Conservation (phyloP, 1,140 invertebrate genomes). For the Drosophila subpulchrella region DNA sequence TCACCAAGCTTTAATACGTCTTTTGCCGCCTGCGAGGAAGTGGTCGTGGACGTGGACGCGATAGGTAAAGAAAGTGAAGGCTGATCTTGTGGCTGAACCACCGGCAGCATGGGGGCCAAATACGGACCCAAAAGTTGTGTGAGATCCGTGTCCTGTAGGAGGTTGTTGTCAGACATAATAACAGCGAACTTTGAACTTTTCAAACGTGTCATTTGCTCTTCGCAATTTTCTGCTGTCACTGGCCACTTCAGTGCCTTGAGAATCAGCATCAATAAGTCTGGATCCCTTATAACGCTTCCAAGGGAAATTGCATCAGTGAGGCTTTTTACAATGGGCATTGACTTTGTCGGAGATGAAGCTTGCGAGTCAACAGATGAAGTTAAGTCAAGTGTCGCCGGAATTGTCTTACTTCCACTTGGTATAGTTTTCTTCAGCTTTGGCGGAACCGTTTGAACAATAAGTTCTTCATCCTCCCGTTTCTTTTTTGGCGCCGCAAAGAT, state of each 20-base stretch:
- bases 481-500: slow-evolving; percentile 80
- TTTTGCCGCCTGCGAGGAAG: slow-evolving; percentile 18
- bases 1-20: slow-evolving; percentile 49
- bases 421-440: slow-evolving; percentile 33
- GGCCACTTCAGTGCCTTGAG: slow-evolving; percentile 82
- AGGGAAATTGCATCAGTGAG: slow-evolving; percentile 72
- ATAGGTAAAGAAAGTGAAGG: not conserved
- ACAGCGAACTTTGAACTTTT: slow-evolving; percentile 74
- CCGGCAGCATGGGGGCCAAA: slow-evolving; percentile 64
- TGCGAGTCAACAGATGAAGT: slow-evolving; percentile 3
- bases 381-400: slow-evolving; percentile 4
- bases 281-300: slow-evolving; percentile 77
- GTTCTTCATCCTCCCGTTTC: slow-evolving; percentile 51
- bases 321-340: slow-evolving; percentile 42
- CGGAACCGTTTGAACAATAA: not conserved
- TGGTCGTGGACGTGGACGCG: slow-evolving; percentile 13
- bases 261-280: slow-evolving; percentile 78
- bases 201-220: slow-evolving; percentile 72
- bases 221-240: slow-evolving; percentile 58
- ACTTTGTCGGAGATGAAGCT: slow-evolving; percentile 10
- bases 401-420: slow-evolving; percentile 9
- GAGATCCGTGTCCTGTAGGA: slow-evolving; percentile 79
- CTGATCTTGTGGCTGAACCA: slow-evolving; percentile 55
- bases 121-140: slow-evolving; percentile 79
- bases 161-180: slow-evolving; percentile 78